Evolutionary conservation across 2,797 vertebrate genomes (phyloP).

Genomic region (Pyrocephalus nanus): DNA sequence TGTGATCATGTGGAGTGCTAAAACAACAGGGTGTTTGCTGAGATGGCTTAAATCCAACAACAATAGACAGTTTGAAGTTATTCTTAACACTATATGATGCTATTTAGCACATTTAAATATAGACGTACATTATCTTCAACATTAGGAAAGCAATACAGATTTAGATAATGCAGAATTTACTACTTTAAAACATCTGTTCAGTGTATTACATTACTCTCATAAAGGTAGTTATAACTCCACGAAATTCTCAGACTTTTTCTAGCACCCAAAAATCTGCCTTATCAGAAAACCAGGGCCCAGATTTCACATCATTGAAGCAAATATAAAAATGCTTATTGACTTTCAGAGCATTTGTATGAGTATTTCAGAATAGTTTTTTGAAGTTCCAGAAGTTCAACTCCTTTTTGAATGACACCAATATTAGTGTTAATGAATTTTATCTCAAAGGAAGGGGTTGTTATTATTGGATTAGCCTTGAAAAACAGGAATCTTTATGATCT

Average conservation of each 20-base stretch:
- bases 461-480: not conserved
- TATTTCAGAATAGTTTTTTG: not conserved
- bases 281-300: not conserved
- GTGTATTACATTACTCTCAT: not conserved
- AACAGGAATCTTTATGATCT: not conserved
- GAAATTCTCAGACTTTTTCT: not conserved
- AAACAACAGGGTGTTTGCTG: not conserved
- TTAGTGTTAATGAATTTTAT: not conserved
- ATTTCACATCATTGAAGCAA: not conserved
- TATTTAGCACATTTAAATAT: not conserved
- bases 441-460: accelerated
- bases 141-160: not conserved
- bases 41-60: not conserved
- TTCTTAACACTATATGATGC: not conserved
- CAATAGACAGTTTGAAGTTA: not conserved
- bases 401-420: not conserved
- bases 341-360: not conserved
- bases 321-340: not conserved
- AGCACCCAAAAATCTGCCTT: not conserved
- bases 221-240: not conserved
- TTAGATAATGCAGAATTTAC: not conserved
- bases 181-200: not conserved
- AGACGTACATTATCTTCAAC: not conserved
- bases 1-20: not conserved
- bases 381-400: not conserved